Base-by-base conservation (phyloP, 2,888 invertebrate species). In the Therioaphis trifolii region DNA sequence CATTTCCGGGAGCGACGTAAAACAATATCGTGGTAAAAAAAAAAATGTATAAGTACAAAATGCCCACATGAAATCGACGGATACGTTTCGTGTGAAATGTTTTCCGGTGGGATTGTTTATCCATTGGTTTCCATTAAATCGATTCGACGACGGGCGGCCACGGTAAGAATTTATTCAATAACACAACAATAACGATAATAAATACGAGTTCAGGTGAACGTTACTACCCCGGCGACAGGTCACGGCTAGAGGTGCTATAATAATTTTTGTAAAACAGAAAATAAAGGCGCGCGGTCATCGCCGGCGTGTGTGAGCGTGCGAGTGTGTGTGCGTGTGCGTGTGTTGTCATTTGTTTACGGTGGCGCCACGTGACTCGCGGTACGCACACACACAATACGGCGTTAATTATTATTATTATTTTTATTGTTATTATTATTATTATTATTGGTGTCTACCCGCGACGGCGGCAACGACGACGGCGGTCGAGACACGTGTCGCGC, bases 321-420 rank as follows among this genome's bases (percentile, higher is more conserved):
- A n/a, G n/a, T n/a, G n/a, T n/a, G n/a, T n/a, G 49, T 18, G 1
- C 24, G 75, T n/a, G 12, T 24, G 43, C 21, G 79, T 40, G 55
- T n/a, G 78, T 82, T 82, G 49, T 63, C 80, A 61, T 82, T 72
- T 82, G 80, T 82, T 82, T 82, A 82, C 80, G 61, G 80, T 74
- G 80, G 80, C 80, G 80, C 80, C 80, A 82, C 80, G 80, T 72
- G 80, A 71, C 72, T 46, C 24, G 80, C 71, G 40, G 12, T 77
- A 61, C 71, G 58, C 80, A 46, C 79, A 9, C 43, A 68, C 61
- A 82, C 80, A 82, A 82, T 82, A 35, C 72, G 80, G 72, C 80
- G 80, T 82, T 82, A 82, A 82, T 82, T 82, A 80, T 80, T 79
- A 79, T 79, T 78, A 78, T 69, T 66, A 35, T 77, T n/a, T n/a